A percentile compares a stretch with the other conserved stretches of the same genome.
Conservation (phyloP, 2,888 invertebrate species). For the Adelognathus sp. region DNA sequence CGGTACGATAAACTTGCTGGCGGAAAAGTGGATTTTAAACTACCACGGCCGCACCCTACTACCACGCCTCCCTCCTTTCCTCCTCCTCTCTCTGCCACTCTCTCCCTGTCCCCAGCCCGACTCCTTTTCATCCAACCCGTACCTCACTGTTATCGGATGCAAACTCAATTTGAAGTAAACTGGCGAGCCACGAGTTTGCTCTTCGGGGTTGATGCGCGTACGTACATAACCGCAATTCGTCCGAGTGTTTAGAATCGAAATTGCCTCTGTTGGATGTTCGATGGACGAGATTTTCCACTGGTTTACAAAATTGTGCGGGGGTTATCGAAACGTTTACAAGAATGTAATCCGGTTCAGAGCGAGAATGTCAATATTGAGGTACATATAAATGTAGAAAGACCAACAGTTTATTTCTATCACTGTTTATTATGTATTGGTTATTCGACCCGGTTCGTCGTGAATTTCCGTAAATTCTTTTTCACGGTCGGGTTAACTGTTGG, state of each 20-base stretch:
- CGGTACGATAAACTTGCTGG: slow-evolving; percentile 58
- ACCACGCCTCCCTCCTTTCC: not conserved
- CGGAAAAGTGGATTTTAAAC: slow-evolving; percentile 62
- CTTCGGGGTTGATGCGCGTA: slow-evolving; percentile 32
- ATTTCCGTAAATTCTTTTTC: too few species aligned
- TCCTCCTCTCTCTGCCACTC: not conserved
- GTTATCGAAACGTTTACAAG: too few species aligned
- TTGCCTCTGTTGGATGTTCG: slow-evolving; percentile 20
- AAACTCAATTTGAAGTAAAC: slow-evolving; percentile 61
- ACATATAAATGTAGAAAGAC: too few species aligned
- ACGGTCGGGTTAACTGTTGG: too few species aligned
- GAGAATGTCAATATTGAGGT: too few species aligned
- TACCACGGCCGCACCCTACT: slow-evolving; percentile 30
- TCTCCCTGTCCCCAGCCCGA: not conserved
- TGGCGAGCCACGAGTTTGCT: slow-evolving; percentile 47
- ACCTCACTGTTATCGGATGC: slow-evolving; percentile 58
- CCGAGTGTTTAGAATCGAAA: slow-evolving; percentile 9
- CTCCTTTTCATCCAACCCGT: slow-evolving; percentile 10
- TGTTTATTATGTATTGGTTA: too few species aligned
- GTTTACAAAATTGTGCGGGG: too few species aligned
- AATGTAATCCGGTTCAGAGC: too few species aligned
- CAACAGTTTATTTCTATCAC: too few species aligned
- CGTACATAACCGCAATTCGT: slow-evolving; percentile 21
- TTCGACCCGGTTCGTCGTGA: too few species aligned
- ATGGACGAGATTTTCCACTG: not conserved